Evolutionary conservation across 1,140 invertebrate genomes (phyloP).

Genomic region (Brachionus paranguensis): DNA sequence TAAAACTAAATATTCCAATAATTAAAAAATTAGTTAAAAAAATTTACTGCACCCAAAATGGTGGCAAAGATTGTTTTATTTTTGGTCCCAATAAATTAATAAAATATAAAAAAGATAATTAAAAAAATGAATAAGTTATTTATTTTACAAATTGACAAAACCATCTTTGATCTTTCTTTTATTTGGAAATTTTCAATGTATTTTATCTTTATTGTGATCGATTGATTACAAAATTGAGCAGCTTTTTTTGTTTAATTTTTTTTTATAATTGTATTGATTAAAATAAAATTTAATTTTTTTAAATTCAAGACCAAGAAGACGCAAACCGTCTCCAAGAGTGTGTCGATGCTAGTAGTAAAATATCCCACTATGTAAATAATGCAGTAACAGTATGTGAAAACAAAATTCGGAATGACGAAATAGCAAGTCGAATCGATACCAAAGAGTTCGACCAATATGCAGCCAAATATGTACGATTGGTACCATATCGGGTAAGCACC

Average conservation of each 20-base stretch:
- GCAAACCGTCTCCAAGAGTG: background rate
- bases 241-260: background rate
- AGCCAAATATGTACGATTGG: background rate
- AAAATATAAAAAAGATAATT: no score
- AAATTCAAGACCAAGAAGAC: constrained; percentile 27
- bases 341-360: constrained; percentile 31
- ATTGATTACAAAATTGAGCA: no score
- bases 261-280: background rate
- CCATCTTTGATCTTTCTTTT: no score
- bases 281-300: background rate
- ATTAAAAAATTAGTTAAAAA: no score
- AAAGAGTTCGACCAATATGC: constrained; percentile 32
- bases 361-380: constrained; percentile 35
- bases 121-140: no score
- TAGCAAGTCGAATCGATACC: background rate
- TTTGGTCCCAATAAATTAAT: no score
- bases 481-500: background rate
- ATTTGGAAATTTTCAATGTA: no score
- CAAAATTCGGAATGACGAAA: constrained; percentile 1
- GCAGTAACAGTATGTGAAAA: constrained; percentile 34
- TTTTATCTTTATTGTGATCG: no score
- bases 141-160: no score
- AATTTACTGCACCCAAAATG: no score
- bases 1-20: no score
- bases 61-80: no score